These are phyloP conservation scores for Palythoa grandis DNA, from an alignment of 92 coral and sea anemone species.

Conservation along the genomic window DNA sequence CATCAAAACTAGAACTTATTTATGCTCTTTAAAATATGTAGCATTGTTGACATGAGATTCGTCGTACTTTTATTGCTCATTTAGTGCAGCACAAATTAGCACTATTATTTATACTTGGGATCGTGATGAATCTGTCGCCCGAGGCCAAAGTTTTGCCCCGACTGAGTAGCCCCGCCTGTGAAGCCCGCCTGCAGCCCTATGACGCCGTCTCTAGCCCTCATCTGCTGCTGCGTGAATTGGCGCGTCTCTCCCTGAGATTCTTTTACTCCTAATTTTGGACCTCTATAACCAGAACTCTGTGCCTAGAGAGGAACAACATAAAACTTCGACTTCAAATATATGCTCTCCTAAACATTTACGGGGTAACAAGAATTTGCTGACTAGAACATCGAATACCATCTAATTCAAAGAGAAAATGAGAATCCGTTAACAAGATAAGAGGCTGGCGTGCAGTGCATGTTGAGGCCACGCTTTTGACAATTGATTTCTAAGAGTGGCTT, in stretches of 20 bases:
- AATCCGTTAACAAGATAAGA: no score
- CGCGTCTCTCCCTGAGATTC: constrained; percentile 26
- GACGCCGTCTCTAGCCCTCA: constrained; percentile 10
- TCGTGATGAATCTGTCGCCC: constrained; percentile 35
- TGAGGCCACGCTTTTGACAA: no score
- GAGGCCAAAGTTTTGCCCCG: constrained; percentile 34
- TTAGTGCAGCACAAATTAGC: not conserved
- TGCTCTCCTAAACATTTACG: no score
- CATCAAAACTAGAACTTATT: not conserved
- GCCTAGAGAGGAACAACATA: constrained; percentile 15
- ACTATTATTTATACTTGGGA: constrained; percentile 6
- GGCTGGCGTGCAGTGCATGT: no score
- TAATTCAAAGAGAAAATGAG: no score
- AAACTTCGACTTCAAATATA: not conserved
- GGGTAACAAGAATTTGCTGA: no score
- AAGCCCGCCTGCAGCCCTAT: constrained; percentile 32
- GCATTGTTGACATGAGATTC: not conserved
- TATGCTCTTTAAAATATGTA: not conserved
- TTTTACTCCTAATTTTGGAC: constrained; percentile 26
- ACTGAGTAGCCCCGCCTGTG: constrained; percentile 28
- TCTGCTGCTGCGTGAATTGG: constrained; percentile 15
- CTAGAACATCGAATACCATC: no score
- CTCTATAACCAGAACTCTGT: constrained; percentile 8
- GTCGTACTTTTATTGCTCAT: no score
- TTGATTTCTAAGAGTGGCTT: no score